Conservation (phyloP, 2,113 vertebrate species). For the Casuarius casuarius region DNA sequence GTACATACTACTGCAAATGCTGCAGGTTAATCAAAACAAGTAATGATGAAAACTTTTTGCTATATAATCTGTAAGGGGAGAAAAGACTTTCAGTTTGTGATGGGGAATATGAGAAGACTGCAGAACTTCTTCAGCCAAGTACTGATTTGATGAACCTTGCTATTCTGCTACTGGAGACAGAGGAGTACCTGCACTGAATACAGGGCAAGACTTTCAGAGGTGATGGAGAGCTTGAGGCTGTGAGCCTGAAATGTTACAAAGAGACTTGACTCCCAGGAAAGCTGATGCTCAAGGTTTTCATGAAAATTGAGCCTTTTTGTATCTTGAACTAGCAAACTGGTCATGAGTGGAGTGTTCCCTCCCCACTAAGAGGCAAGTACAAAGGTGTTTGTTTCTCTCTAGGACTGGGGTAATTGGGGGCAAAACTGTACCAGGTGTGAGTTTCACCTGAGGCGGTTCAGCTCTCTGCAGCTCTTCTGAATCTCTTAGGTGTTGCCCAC, state of each 20-base stretch:
- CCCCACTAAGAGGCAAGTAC: neutral
- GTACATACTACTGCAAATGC: neutral
- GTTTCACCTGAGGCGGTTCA: neutral
- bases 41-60: neutral
- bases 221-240: neutral
- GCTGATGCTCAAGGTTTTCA: neutral
- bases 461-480: neutral
- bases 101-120: neutral
- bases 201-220: neutral
- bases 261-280: neutral
- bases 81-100: neutral
- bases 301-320: neutral
- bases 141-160: neutral
- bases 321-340: neutral
- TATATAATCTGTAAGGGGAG: neutral
- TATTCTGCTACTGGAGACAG: neutral
- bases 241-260: neutral
- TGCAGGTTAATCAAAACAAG: neutral
- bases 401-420: neutral
- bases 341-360: neutral
- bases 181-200: neutral
- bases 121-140: neutral
- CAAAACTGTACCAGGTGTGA: neutral
- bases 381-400: neutral
- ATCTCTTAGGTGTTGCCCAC: accelerated